phyloP scores from a whole-genome alignment of 1,140 invertebrate genomes.

The Aporrectodea caliginosa region DNA sequence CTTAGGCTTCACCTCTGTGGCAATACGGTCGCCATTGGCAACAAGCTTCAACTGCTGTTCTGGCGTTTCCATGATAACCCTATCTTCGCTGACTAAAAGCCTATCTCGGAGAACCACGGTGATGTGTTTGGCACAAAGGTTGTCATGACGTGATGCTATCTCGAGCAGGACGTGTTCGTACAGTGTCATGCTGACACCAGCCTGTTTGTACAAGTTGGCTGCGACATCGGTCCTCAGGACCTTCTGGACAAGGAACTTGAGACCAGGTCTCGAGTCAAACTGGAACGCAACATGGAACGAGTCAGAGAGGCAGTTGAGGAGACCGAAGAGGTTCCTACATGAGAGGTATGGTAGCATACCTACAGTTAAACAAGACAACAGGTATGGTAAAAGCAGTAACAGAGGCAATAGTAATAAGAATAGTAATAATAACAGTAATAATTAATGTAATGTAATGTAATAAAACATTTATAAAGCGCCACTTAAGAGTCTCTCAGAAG shows the following conservation, averaged over 20 bases:
- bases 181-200: constrained; percentile 84
- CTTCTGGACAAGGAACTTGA: constrained; percentile 90
- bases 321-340: constrained; percentile 62
- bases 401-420: no score
- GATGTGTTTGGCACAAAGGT: constrained; percentile 63
- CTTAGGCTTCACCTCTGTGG: not conserved
- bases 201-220: constrained; percentile 86
- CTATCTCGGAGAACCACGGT: constrained; percentile 64
- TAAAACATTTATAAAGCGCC: no score
- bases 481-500: no score
- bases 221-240: constrained; percentile 80
- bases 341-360: constrained; percentile 57
- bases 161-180: constrained; percentile 82
- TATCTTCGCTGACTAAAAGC: no score
- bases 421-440: no score
- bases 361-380: no score
- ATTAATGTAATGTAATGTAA: no score
- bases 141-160: constrained; percentile 65
- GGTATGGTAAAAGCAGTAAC: no score
- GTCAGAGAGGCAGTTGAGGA: constrained; percentile 74
- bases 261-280: constrained; percentile 80
- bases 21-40: no score
- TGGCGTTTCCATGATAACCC: no score
- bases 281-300: constrained; percentile 75
- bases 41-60: no score